These are phyloP conservation scores for Zaprionus capensis DNA, from an alignment of 1,140 invertebrate species.

Conservation along the genomic window DNA sequence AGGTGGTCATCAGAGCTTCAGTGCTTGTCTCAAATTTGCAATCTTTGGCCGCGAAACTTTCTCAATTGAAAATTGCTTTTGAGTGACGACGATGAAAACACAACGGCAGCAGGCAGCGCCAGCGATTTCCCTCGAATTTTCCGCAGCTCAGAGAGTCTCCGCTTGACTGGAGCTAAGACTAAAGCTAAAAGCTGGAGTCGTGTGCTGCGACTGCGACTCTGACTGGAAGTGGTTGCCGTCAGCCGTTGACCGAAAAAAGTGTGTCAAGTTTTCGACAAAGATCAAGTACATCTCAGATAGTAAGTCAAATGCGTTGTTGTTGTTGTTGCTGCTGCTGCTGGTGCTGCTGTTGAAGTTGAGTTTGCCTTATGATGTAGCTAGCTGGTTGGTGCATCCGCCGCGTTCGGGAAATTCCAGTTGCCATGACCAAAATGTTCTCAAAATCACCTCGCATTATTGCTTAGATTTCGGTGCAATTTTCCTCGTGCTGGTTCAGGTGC, in stretches of 20 bases:
- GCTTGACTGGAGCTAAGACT: slow-evolving; percentile 37
- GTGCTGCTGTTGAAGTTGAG: slow-evolving; percentile 21
- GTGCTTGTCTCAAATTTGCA: slow-evolving; percentile 73
- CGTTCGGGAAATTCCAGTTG: slow-evolving; percentile 59
- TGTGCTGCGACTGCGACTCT: slow-evolving; percentile 6
- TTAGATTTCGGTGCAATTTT: slow-evolving; percentile 69
- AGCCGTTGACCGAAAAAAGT: slow-evolving; percentile 77
- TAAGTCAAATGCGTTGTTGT: slow-evolving; percentile 46
- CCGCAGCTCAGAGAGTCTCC: slow-evolving; percentile 37
- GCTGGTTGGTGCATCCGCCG: slow-evolving; percentile 53
- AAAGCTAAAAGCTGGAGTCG: slow-evolving; percentile 70
- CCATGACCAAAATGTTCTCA: slow-evolving; percentile 78
- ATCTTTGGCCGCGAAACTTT: slow-evolving; percentile 70
- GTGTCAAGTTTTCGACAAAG: slow-evolving; percentile 79
- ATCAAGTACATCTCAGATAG: slow-evolving; percentile 78
- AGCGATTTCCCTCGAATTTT: slow-evolving; percentile 63
- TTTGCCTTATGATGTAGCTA: not conserved
- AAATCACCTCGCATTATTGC: slow-evolving; percentile 51
- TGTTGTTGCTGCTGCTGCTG: slow-evolving; percentile 9
- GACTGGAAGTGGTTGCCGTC: slow-evolving; percentile 50
- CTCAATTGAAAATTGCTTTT: slow-evolving; percentile 77
- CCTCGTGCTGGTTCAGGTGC: slow-evolving; percentile 7
- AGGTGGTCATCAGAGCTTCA: slow-evolving; percentile 34
- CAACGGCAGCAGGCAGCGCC: slow-evolving; percentile 36
- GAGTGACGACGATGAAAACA: slow-evolving; percentile 31